Base-by-base conservation (phyloP, 2,797 vertebrate genomes). In the Schizothorax lantsangensis region DNA sequence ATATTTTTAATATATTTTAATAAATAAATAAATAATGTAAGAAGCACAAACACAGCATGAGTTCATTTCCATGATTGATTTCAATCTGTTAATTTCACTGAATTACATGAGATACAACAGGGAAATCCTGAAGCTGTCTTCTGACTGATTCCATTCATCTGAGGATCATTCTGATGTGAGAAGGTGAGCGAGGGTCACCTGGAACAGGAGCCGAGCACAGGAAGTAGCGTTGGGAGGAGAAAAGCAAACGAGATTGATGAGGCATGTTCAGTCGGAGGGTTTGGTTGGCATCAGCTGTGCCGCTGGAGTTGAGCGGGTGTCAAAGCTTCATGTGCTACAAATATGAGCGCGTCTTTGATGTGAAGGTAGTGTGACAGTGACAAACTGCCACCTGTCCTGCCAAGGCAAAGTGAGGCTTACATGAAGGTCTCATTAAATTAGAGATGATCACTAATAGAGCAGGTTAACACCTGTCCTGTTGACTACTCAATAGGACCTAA, bases 251-350 rank as follows among this genome's bases (percentile, higher is more conserved):
- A 64, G 85, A 69, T 86, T 88, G 74, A 82, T 80, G 79, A 79
- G 83, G 86, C 88, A 79, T 88, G 87, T 88, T 66, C 92, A 89
- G 87, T 93, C 89, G 88, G 87, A 89, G 88, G 86, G 87, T 88
- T 89, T 91, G 85, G 38, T 23, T 81, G 83, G 75, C 83, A 86
- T 71, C 43, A 74, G 81, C 77, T 33, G 17, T 68, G 30, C 81
- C 91, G 92, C 92, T 91, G 91, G 92, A 93, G 94, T 91, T 93
- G 90, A 91, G 89, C 88, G 87, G 86, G 89, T 92, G 91, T 92
- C 92, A 81, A 73, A 45, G 66, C 52, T 86, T 62, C 43, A 57
- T 79, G 80, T 83, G 62, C 52, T 86, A 81, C 83, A 52, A 26
- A 84, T 66, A 71, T 87, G 87, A 88, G 72, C 45, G 17, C 10